A percentile compares a stretch with the other conserved stretches of the same genome.
Conservation (phyloP, 2,113 vertebrate genomes). For the Petromus typicus region DNA sequence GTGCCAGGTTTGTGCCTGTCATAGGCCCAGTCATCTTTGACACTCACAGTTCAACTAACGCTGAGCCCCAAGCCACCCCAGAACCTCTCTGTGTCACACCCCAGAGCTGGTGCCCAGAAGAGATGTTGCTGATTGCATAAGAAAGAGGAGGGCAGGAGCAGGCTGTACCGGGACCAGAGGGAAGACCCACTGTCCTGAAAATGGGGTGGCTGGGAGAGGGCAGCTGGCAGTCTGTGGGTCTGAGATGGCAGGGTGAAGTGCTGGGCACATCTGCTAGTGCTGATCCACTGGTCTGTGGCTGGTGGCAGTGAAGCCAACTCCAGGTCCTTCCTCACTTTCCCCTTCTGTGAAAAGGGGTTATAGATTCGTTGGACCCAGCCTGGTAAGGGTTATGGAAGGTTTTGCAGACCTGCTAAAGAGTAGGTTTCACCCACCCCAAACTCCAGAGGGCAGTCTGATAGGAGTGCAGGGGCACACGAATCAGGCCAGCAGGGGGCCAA, state of each 20-base stretch:
- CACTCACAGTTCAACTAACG: background rate
- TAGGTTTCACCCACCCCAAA: background rate
- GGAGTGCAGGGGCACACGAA: accelerated
- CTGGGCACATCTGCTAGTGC: background rate
- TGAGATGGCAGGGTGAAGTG: background rate
- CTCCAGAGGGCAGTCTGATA: background rate
- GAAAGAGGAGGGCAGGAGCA: background rate
- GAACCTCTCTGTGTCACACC: background rate
- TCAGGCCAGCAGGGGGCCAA: background rate
- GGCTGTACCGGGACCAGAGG: background rate
- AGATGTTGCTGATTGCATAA: background rate
- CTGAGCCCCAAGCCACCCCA: background rate
- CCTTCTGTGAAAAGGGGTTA: background rate
- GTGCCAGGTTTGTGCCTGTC: background rate
- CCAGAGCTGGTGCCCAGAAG: background rate
- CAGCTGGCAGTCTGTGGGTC: background rate
- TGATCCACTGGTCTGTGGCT: background rate
- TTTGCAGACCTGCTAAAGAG: background rate
- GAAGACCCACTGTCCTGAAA: background rate
- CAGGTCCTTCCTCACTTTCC: background rate
- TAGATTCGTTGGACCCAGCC: background rate
- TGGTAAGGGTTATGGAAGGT: background rate
- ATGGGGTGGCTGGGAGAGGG: background rate
- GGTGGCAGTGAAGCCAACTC: background rate
- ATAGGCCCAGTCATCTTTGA: background rate